Conservation (phyloP, 2,113 vertebrate genomes). For the Rutilus rutilus region DNA sequence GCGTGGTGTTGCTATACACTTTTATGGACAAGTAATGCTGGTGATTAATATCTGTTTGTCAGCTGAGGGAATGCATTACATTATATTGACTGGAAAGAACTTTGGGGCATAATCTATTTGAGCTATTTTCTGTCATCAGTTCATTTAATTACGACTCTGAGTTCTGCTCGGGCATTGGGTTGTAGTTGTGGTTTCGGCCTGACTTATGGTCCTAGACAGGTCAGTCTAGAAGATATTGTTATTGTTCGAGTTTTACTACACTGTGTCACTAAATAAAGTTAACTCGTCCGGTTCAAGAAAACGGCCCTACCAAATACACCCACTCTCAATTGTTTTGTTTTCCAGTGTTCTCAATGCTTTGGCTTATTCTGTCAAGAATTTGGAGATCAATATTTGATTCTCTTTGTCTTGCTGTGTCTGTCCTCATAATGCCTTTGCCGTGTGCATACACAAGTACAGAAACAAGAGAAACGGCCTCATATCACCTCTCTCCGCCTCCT, state of each 20-base stretch:
- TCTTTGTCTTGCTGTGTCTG: not conserved
- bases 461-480: not conserved
- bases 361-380: not conserved
- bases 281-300: not conserved
- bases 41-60: conserved; percentile 48
- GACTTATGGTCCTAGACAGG: conserved; percentile 14
- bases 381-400: not conserved
- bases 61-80: not conserved
- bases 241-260: conserved; percentile 21
- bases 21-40: conserved; percentile 37
- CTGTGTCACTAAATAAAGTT: conserved; percentile 25
- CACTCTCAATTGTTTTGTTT: not conserved
- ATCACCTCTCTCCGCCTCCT: not conserved
- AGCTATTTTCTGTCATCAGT: conserved; percentile 13
- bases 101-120: conserved; percentile 15
- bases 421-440: not conserved
- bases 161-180: not conserved
- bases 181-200: not conserved
- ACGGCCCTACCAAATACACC: not conserved
- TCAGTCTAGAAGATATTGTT: not conserved
- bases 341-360: not conserved
- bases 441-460: not conserved
- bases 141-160: not conserved
- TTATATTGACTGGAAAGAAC: conserved; percentile 29
- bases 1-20: conserved; percentile 20